phyloP scores from a whole-genome alignment of 2,113 vertebrate genomes.

The Geococcyx californianus region DNA sequence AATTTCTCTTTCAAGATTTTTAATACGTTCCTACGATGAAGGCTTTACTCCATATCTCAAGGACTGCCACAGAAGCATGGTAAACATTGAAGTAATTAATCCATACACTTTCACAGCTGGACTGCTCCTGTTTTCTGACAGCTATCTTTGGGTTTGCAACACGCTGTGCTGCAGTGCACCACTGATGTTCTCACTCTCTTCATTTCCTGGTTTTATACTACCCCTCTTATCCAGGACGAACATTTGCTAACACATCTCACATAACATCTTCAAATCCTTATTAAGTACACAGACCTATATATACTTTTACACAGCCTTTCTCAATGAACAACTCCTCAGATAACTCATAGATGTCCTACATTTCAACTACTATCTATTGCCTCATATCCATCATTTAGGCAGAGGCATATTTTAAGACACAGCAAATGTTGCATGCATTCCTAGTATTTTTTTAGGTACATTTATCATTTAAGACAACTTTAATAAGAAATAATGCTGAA shows the following conservation, averaged over 20 bases:
- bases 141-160: not conserved
- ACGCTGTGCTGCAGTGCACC: rapidly evolving
- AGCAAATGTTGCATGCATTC: not conserved
- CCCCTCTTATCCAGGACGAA: not conserved
- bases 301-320: not conserved
- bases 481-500: not conserved
- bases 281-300: not conserved
- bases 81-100: not conserved
- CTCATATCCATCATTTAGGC: not conserved
- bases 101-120: not conserved
- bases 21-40: not conserved
- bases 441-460: not conserved
- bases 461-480: not conserved
- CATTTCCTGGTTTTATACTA: not conserved
- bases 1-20: not conserved
- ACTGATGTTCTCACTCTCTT: not conserved
- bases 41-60: not conserved
- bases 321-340: not conserved
- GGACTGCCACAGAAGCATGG: not conserved
- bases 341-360: not conserved
- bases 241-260: not conserved
- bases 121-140: not conserved
- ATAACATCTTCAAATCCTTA: not conserved
- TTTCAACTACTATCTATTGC: not conserved
- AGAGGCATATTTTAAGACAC: not conserved